These are phyloP conservation scores for Amaurobius ferox DNA, from an alignment of 2,888 invertebrate species.

Conservation along the genomic window DNA sequence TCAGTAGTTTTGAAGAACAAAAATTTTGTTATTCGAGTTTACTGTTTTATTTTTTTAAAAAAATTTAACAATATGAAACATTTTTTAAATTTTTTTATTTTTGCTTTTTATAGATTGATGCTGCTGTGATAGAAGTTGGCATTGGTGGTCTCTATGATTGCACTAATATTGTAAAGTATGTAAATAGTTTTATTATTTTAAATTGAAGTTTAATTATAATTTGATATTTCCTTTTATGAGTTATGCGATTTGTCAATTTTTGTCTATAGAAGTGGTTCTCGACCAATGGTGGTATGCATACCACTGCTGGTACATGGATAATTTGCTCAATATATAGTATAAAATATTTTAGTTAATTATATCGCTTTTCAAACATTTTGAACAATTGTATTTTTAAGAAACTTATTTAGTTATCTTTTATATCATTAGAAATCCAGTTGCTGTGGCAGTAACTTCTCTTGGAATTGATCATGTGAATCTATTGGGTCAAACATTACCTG, in stretches of 20 bases:
- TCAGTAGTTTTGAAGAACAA: too few relatives aligned
- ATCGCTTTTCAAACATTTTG: too few relatives aligned
- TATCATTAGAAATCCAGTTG: slow-evolving; percentile 84
- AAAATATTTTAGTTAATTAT: too few relatives aligned
- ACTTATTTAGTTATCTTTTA: neutral
- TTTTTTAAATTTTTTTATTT: neutral
- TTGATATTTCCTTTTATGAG: too few relatives aligned
- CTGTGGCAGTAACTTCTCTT: slow-evolving; percentile 92
- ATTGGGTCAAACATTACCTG: slow-evolving; percentile 87
- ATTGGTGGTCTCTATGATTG: slow-evolving; percentile 96
- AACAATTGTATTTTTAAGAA: neutral
- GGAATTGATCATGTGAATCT: slow-evolving; percentile 93
- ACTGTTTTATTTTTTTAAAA: neutral
- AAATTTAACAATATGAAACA: neutral
- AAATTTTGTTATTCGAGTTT: neutral
- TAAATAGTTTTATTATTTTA: too few relatives aligned
- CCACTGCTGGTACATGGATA: too few relatives aligned
- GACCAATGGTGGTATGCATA: too few relatives aligned
- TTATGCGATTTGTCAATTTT: too few relatives aligned
- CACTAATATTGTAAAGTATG: slow-evolving; percentile 93
- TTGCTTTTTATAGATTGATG: slow-evolving; percentile 83
- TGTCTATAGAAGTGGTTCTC: too few relatives aligned
- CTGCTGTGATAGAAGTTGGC: slow-evolving; percentile 96
- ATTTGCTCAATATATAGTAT: too few relatives aligned
- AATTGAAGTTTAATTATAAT: too few relatives aligned